Evolutionary conservation across 2,888 invertebrate species (phyloP), one percentile per base, ranked within the genome.

Genomic region (Escarpia spicata): DNA sequence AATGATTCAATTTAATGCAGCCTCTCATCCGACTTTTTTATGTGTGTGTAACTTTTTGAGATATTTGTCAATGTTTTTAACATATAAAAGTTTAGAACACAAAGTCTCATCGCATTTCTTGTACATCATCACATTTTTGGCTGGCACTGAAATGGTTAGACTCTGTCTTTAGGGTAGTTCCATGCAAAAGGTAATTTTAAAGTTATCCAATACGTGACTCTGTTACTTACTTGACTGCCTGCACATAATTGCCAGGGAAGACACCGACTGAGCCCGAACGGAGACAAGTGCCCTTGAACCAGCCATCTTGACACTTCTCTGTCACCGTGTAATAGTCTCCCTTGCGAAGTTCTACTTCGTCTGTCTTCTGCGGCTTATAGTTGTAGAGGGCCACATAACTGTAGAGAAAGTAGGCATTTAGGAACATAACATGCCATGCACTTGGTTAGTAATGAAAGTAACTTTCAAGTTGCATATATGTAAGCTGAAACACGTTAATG

Each of bases 281-380:
- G 95, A 99, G 98, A 95, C 98, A 99, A 94, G 99, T 98, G 95
- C 99, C 99, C 95, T 99, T 99, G 97, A 98, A 99, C 99, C 99
- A 99, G 94, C 99, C 99, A 97, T 99, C 99, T 96, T 99, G 99
- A 97, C 99, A 99, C 96, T 99, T 99, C 97, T 99, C 99, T 96
- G 99, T 97, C 93, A 99, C 99, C 96, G 98, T 98, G 92, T 99
- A 98, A 93, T 96, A 96, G 96, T 99, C 99, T 92, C 99, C 98
- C 96, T 99, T 99, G 93, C 97, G 97, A 94, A 99, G 97, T 96
- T 99, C 99, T 94, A 99, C 97, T 97, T 99, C 99, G 96, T 99
- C 99, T 91, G 98, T 98, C 96, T 99, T 99, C 96, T 98, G 98
- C 26, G 99, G 99, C 93, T 98, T 98, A 97, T 99, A 99, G 97